A percentile compares a stretch with the other conserved stretches of the same genome.
These are phyloP conservation scores for Anomalospiza imberbis DNA, from an alignment of 2,797 vertebrate species.

Conservation along the genomic window DNA sequence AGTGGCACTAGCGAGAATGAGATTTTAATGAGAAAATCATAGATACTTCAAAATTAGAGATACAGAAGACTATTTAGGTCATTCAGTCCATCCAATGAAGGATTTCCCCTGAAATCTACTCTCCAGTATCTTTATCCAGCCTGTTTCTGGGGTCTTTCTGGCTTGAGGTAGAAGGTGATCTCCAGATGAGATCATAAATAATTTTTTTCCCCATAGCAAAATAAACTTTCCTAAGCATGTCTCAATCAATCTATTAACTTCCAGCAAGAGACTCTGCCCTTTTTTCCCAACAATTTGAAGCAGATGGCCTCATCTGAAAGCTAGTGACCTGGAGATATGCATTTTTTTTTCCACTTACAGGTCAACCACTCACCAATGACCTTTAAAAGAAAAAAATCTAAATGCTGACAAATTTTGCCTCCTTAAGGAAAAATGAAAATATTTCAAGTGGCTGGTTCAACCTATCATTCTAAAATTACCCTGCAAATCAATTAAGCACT, in stretches of 20 bases:
- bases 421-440: neutral
- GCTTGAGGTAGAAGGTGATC: neutral
- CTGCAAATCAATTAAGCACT: neutral
- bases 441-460: neutral
- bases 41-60: neutral
- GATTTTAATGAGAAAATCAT: neutral
- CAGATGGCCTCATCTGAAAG: slow-evolving; percentile 41
- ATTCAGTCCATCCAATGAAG: neutral
- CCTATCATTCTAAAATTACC: neutral
- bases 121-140: neutral
- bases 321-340: neutral
- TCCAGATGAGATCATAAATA: neutral
- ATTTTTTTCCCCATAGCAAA: neutral
- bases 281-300: slow-evolving; percentile 9
- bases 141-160: neutral
- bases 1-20: neutral
- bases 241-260: slow-evolving; percentile 24
- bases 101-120: neutral
- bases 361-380: neutral
- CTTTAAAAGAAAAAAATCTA: neutral
- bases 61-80: neutral
- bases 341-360: neutral
- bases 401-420: neutral
- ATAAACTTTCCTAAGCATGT: neutral
- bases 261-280: neutral